Base-by-base conservation (phyloP, 92 coral and sea anemone species). In the Meandrina meandrites region DNA sequence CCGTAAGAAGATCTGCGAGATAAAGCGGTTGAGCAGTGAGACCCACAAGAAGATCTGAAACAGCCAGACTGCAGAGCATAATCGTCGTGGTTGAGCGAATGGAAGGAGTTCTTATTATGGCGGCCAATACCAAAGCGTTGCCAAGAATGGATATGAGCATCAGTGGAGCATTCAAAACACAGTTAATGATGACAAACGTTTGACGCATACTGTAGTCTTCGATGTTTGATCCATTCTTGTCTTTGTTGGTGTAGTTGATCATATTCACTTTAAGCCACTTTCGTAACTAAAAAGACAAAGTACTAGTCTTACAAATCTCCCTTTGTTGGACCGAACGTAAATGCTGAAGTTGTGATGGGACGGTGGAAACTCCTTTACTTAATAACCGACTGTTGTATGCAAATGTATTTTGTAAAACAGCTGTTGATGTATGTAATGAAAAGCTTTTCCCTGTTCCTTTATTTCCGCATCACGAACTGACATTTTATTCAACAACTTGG, bases 11-110 rank as follows among this genome's bases (percentile, higher is more conserved):
- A 27, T 58, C 31, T 1, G 72, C 80, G 9, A 75, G 27, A 21
- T 73, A 84, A 21, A 75, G 15, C 60, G 87, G 87, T 42, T 84
- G 87, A n/a, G 42, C 71, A 4, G 74, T 19, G 4, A 84, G 24
- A 8, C 87, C 81, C n/a, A 84, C 87, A 4, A 84, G 37, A 4
- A 74, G 80, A 48, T 84, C 87, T 5, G 87, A 84, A 17, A 84
- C 80, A 9, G 87, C 73, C 1, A 84, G 80, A 84, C 87, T 75
- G 30, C 81, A 54, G 1, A 84, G 72, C 51, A 84, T 56, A 12
- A 37, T 27, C 42, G 56, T 35, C 1, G 87, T 12, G 5, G 47
- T 53, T 28, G 86, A 40, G 40, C 66, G 36, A 34, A 84, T 73
- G 40, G 87, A 60, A 15, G 87, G 42, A 75, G 73, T 27, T 40